Percentiles rank a stretch among this genome's conserved stretches.
Evolutionary conservation across 1,140 invertebrate genomes (phyloP).

Genomic region (Drepana arcuata): DNA sequence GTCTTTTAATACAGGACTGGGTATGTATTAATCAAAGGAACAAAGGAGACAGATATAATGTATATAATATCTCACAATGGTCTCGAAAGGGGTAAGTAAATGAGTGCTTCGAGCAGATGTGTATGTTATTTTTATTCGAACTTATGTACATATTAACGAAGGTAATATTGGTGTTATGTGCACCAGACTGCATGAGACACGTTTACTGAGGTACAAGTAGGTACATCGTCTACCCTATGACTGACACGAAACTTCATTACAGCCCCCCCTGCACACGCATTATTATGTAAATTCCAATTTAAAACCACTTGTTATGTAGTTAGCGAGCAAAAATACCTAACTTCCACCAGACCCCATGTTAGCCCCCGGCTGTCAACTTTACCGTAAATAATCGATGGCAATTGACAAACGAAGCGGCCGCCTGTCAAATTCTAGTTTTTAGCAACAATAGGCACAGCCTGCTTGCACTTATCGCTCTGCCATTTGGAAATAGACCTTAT

Average conservation of each 20-base stretch:
- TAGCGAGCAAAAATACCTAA: slow-evolving; percentile 66
- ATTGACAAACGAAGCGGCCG: slow-evolving; percentile 67
- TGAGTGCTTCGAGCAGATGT: too few species aligned
- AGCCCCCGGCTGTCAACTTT: slow-evolving; percentile 52
- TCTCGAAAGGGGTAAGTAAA: too few species aligned
- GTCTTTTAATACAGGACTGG: not conserved
- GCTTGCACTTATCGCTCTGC: not conserved
- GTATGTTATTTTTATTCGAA: too few species aligned
- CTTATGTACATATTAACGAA: too few species aligned
- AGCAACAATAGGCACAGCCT: slow-evolving; percentile 44
- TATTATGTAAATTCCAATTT: slow-evolving; percentile 71
- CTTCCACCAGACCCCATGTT: slow-evolving; percentile 44
- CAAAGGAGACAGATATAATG: not conserved
- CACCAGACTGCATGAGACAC: too few species aligned
- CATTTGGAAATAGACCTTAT: slow-evolving; percentile 13
- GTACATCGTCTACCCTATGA: too few species aligned
- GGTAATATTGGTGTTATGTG: too few species aligned
- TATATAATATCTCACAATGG: too few species aligned
- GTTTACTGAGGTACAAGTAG: too few species aligned
- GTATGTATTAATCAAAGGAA: not conserved
- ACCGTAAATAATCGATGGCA: slow-evolving; percentile 56
- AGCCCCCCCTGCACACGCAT: slow-evolving; percentile 26
- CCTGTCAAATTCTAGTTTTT: slow-evolving; percentile 66
- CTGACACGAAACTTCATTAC: slow-evolving; percentile 28
- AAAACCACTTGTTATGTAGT: slow-evolving; percentile 71